A percentile compares a stretch with the other conserved stretches of the same genome.
phyloP scores from a whole-genome alignment of 2,113 vertebrate species.

The Nestor notabilis region DNA sequence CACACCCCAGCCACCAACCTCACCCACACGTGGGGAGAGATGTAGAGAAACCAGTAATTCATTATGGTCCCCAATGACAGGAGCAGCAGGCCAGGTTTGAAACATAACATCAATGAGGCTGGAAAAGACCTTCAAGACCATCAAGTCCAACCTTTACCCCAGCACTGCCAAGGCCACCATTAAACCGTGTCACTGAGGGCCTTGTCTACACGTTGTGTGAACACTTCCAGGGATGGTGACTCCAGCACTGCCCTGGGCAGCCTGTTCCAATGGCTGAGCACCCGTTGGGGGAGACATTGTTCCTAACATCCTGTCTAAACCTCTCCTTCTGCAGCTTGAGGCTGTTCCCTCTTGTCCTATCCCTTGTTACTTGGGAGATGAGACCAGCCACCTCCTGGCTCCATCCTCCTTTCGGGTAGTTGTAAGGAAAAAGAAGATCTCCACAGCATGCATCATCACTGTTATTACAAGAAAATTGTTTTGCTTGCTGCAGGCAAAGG shows the following conservation, averaged over 20 bases:
- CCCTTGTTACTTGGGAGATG: not conserved
- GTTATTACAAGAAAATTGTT: not conserved
- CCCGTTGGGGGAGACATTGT: not conserved
- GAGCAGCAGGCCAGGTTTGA: not conserved
- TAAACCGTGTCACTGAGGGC: not conserved
- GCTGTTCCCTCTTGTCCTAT: not conserved
- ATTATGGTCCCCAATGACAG: rapidly evolving
- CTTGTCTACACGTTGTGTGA: not conserved
- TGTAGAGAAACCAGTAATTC: not conserved
- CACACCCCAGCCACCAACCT: not conserved
- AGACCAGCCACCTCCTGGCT: not conserved
- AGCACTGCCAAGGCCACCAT: not conserved
- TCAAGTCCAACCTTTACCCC: not conserved
- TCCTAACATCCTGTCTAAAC: not conserved
- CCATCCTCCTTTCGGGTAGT: not conserved
- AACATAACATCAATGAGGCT: not conserved
- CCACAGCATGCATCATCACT: not conserved
- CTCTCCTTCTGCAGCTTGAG: not conserved
- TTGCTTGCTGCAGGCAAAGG: not conserved
- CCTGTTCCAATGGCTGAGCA: not conserved
- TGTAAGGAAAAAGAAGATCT: not conserved
- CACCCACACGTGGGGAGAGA: rapidly evolving
- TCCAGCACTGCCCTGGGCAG: not conserved
- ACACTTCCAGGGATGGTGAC: not conserved
- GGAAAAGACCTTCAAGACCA: not conserved